A percentile compares a stretch with the other conserved stretches of the same genome.
Evolutionary conservation across 2,888 invertebrate genomes (phyloP).

Genomic region (Himalopsyche kuldschensis): DNA sequence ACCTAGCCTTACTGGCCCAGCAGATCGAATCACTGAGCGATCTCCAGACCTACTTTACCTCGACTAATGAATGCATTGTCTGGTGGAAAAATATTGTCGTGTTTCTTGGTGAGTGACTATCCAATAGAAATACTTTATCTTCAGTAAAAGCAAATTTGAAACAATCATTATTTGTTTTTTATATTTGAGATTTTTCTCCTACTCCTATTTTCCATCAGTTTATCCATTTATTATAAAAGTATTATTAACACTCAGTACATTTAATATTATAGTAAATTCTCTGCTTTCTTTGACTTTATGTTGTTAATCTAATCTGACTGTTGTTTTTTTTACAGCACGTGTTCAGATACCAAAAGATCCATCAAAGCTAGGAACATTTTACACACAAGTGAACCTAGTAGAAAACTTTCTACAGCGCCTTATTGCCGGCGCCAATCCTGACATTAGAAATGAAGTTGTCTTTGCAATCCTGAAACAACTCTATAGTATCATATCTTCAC

Average conservation of each 20-base stretch:
- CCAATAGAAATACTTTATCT: no score
- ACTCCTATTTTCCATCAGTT: neutral
- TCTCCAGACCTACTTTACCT: neutral
- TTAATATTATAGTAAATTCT: no score
- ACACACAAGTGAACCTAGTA: slow-evolving; percentile 48
- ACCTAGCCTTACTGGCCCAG: neutral
- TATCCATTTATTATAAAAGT: neutral
- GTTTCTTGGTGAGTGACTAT: neutral
- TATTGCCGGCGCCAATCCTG: slow-evolving; percentile 45
- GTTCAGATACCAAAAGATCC: slow-evolving; percentile 8
- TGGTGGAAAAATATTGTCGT: neutral
- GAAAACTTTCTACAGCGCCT: slow-evolving; percentile 50
- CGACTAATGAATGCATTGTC: neutral
- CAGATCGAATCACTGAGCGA: neutral
- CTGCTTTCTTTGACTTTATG: neutral
- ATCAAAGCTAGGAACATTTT: slow-evolving; percentile 43
- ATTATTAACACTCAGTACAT: neutral
- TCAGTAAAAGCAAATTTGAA: no score
- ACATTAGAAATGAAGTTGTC: slow-evolving; percentile 55
- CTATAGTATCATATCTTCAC: slow-evolving; percentile 63
- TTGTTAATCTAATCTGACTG: neutral
- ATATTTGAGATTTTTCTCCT: neutral
- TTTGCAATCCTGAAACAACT: slow-evolving; percentile 61
- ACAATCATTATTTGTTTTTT: no score
- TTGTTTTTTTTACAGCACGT: neutral